A percentile compares a stretch with the other conserved stretches of the same genome.
Evolutionary conservation across 2,797 vertebrate genomes (phyloP).

Genomic region (Hemibagrus guttatus): DNA sequence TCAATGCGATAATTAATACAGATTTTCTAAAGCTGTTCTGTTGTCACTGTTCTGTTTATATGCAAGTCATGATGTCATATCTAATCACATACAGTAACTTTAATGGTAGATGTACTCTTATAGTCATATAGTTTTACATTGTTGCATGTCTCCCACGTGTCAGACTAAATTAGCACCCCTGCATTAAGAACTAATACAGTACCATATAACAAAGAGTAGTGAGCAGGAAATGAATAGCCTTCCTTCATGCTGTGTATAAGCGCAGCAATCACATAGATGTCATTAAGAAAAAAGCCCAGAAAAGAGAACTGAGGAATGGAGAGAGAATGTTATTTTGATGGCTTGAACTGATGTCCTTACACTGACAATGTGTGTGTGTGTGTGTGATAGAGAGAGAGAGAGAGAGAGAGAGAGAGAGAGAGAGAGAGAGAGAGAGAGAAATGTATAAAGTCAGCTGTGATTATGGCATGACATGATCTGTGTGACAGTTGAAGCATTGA

Average conservation of each 20-base stretch:
- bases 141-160: too few relatives aligned
- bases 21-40: not conserved
- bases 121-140: not conserved
- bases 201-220: too few relatives aligned
- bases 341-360: conserved; percentile 40
- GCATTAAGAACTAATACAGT: too few relatives aligned
- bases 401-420: not conserved
- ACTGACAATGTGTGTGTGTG: conserved; percentile 18
- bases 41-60: not conserved
- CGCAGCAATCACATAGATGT: too few relatives aligned
- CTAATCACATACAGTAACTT: not conserved
- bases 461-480: conserved; percentile 11
- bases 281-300: conserved; percentile 35
- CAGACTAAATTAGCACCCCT: too few relatives aligned
- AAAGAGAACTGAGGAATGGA: conserved; percentile 23
- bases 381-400: not conserved
- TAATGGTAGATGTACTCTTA: not conserved
- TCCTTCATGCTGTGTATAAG: too few relatives aligned
- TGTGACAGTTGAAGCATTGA: conserved; percentile 4
- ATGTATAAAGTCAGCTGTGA: conserved; percentile 7
- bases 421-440: not conserved
- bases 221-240: too few relatives aligned
- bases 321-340: conserved; percentile 45
- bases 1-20: not conserved
- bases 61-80: not conserved